phyloP scores from a whole-genome alignment of 1,140 invertebrate species.

The Ceratoteleas bidentatus region DNA sequence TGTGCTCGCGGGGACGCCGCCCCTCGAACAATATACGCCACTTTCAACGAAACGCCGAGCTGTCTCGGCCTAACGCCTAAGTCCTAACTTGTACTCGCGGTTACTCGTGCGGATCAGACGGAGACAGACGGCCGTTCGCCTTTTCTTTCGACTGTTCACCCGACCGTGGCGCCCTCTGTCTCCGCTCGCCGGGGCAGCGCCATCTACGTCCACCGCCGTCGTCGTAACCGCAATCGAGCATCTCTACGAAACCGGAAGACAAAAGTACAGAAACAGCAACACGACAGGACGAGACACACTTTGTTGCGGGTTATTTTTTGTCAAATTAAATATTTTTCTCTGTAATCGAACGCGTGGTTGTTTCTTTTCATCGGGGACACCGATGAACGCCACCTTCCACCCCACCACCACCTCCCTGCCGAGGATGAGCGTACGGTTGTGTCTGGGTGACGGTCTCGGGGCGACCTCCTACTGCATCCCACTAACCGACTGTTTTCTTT shows the following conservation, averaged over 20 bases:
- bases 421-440: conserved; percentile 17
- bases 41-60: too few species aligned
- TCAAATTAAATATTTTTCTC: conserved; percentile 66
- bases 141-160: too few species aligned
- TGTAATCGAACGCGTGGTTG: conserved; percentile 37
- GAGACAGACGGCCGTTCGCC: too few species aligned
- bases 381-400: conserved; percentile 21
- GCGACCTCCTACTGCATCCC: not conserved
- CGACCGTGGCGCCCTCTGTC: too few species aligned
- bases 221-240: conserved; percentile 61
- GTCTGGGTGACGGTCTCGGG: conserved; percentile 22
- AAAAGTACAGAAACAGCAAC: too few species aligned
- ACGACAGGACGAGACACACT: conserved; percentile 68
- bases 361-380: conserved; percentile 29
- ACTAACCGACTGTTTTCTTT: conserved; percentile 56
- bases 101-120: too few species aligned
- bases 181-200: too few species aligned
- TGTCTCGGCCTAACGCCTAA: too few species aligned
- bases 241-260: conserved; percentile 67
- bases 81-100: too few species aligned
- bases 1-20: conserved; percentile 29
- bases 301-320: conserved; percentile 79
- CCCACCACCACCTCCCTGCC: not conserved
- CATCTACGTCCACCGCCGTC: conserved; percentile 27
- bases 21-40: conserved; percentile 13